A percentile compares a stretch with the other conserved stretches of the same genome.
Conservation (phyloP, 2,797 vertebrate species). For the Callimico goeldii region DNA sequence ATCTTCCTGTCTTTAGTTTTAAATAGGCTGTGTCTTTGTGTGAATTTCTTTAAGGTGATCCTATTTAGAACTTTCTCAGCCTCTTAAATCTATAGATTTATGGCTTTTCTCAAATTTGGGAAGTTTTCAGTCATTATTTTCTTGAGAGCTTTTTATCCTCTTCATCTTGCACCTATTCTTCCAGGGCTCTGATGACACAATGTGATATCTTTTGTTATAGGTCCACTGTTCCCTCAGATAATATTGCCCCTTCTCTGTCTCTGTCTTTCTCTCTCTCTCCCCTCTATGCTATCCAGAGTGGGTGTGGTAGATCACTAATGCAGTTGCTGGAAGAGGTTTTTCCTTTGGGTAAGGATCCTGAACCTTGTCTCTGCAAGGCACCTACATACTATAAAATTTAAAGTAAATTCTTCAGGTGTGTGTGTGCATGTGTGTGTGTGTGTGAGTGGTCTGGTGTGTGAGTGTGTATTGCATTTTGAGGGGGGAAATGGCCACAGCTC, state of each 20-base stretch:
- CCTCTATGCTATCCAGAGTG: neutral
- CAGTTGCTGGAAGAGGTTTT: neutral
- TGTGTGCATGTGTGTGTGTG: no score
- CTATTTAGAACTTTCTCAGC: neutral
- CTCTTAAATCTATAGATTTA: neutral
- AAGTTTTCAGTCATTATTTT: neutral
- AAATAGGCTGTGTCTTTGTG: neutral
- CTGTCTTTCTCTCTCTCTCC: neutral
- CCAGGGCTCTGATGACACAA: neutral
- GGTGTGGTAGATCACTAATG: neutral
- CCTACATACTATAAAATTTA: neutral
- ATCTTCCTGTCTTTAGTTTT: neutral
- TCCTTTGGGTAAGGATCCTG: neutral
- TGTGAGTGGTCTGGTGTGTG: accelerated
- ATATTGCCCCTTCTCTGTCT: neutral
- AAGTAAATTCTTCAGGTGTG: neutral
- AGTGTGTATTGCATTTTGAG: neutral
- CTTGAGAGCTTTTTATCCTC: neutral
- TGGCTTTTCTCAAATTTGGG: neutral
- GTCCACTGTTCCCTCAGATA: neutral
- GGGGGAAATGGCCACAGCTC: neutral
- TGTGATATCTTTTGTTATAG: neutral
- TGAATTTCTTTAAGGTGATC: neutral
- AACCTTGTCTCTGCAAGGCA: neutral
- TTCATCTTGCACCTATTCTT: neutral